Evolutionary conservation across 2,888 invertebrate genomes (phyloP).

Genomic region (Heteropelma amictum): DNA sequence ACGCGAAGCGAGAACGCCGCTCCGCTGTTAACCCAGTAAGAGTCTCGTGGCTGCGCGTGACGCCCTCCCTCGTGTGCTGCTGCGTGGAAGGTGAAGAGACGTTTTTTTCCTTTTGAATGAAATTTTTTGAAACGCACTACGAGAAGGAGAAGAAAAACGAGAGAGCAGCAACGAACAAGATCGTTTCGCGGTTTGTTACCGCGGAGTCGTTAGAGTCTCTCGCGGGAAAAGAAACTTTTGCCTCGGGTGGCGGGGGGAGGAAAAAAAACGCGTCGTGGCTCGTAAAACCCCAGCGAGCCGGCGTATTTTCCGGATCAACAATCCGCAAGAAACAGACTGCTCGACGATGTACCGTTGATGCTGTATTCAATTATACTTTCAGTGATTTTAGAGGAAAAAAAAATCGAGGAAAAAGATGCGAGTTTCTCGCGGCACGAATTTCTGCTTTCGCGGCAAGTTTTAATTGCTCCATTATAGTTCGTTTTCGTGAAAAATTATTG

Average conservation of each 20-base stretch:
- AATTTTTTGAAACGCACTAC: neutral
- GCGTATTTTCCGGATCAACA: neutral
- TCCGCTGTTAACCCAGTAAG: conserved; percentile 47
- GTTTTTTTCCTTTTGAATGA: neutral
- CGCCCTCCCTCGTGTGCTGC: neutral
- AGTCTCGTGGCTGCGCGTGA: conserved; percentile 20
- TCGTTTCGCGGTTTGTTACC: conserved; percentile 44
- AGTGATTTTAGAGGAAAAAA: no score
- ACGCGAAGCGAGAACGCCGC: conserved; percentile 38
- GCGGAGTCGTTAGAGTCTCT: conserved; percentile 35
- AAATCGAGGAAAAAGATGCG: no score
- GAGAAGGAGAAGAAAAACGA: neutral
- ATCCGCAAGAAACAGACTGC: neutral
- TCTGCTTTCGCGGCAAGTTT: no score
- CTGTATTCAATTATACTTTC: no score
- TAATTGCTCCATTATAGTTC: no score
- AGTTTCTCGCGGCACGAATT: no score
- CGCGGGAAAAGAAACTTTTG: conserved; percentile 29
- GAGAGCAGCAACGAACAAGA: conserved; percentile 14
- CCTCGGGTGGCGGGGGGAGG: neutral
- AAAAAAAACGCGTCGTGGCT: neutral
- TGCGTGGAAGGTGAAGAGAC: neutral
- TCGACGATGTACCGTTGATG: no score
- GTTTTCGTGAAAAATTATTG: no score
- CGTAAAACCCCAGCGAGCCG: neutral